These are phyloP conservation scores for Seriola rivoliana DNA, from an alignment of 2,113 vertebrate species.

Conservation along the genomic window DNA sequence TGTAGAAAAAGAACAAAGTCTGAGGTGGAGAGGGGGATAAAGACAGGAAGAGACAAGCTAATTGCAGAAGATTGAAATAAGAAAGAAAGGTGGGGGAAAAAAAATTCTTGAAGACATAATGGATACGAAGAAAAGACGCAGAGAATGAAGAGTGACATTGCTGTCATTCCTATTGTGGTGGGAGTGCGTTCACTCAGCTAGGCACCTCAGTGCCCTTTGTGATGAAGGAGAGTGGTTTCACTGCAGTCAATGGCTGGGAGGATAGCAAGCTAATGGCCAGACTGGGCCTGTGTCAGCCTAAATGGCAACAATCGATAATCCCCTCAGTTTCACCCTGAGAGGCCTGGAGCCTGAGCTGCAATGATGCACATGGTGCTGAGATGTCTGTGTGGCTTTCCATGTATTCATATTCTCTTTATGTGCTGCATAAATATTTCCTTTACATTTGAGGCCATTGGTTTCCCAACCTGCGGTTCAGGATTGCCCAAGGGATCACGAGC, in stretches of 20 bases:
- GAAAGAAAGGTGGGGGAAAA: not conserved
- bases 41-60: constrained; percentile 6
- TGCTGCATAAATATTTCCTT: not conserved
- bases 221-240: constrained; percentile 57
- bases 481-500: not conserved
- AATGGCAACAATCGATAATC: constrained; percentile 69
- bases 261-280: constrained; percentile 54
- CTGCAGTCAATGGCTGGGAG: constrained; percentile 45
- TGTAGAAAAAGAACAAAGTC: constrained; percentile 8
- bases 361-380: not conserved
- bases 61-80: not conserved
- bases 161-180: constrained; percentile 1
- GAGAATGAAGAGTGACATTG: constrained; percentile 35
- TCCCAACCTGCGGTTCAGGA: not conserved
- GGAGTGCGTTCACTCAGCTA: constrained; percentile 24
- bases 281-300: constrained; percentile 46
- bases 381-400: not conserved
- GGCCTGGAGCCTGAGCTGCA: constrained; percentile 28
- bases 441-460: not conserved
- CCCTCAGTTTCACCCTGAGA: constrained; percentile 41
- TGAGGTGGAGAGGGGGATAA: not conserved
- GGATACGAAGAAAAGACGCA: not conserved
- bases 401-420: constrained; percentile 3
- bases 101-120: not conserved
- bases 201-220: constrained; percentile 50